Conservation (phyloP, 2,113 vertebrate species). For the Bos indicus region DNA sequence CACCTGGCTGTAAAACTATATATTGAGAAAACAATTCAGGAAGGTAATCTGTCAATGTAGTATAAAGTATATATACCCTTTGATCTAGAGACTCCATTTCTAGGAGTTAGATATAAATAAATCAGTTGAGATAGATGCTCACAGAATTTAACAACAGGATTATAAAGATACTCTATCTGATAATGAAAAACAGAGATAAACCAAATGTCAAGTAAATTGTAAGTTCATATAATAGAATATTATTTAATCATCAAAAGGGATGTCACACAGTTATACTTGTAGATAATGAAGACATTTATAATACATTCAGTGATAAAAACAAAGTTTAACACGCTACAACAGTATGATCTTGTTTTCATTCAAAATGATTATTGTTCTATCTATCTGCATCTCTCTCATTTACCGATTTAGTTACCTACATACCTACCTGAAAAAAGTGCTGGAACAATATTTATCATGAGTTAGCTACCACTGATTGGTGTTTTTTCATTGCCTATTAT, state of each 20-base stretch:
- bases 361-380: neutral
- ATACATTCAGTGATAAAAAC: neutral
- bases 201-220: neutral
- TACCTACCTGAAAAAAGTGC: neutral
- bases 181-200: neutral
- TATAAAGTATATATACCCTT: neutral
- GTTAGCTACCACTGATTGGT: neutral
- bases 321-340: neutral
- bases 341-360: neutral
- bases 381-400: neutral
- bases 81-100: slow-evolving; percentile 29
- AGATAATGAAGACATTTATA: neutral
- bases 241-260: neutral
- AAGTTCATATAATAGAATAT: neutral
- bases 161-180: neutral
- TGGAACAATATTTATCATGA: neutral
- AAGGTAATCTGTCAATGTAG: neutral
- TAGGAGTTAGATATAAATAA: slow-evolving; percentile 14
- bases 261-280: neutral
- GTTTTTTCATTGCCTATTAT: neutral
- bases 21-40: neutral
- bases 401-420: neutral
- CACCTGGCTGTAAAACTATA: neutral
- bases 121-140: neutral
- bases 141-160: neutral